phyloP scores from a whole-genome alignment of 2,797 vertebrate species.

The Chloroceryle inda region DNA sequence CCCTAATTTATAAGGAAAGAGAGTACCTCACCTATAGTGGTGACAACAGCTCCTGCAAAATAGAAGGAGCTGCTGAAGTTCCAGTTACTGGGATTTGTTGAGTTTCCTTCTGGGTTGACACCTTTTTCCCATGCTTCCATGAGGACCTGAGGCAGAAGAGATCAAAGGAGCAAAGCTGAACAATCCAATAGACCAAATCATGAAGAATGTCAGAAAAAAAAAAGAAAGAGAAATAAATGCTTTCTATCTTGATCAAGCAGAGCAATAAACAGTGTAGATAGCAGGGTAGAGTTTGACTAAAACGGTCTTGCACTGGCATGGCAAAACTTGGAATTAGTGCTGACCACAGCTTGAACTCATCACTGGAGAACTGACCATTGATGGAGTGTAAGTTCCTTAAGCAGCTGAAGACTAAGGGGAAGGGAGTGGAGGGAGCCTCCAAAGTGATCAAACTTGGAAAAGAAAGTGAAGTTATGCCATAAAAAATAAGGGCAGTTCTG shows the following conservation, averaged over 20 bases:
- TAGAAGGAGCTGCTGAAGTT: slow-evolving; percentile 95
- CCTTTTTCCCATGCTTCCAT: slow-evolving; percentile 92
- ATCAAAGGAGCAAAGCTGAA: slow-evolving; percentile 15
- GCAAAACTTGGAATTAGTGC: neutral
- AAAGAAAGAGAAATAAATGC: neutral
- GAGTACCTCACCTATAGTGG: slow-evolving; percentile 89
- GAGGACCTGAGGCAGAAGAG: slow-evolving; percentile 84
- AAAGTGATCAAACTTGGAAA: neutral
- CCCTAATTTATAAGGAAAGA: neutral
- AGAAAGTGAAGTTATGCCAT: neutral
- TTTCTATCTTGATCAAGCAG: neutral
- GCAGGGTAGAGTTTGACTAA: neutral
- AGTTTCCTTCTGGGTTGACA: slow-evolving; percentile 92
- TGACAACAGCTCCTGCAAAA: slow-evolving; percentile 92
- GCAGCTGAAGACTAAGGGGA: neutral
- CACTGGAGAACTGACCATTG: neutral
- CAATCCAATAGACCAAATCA: neutral
- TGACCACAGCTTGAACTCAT: neutral
- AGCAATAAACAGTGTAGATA: neutral
- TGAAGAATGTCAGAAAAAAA: neutral
- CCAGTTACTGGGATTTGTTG: slow-evolving; percentile 95
- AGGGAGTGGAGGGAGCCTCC: neutral
- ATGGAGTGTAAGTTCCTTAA: neutral
- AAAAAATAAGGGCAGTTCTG: neutral
- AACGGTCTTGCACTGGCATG: neutral